A percentile compares a stretch with the other conserved stretches of the same genome.
Conservation (phyloP, 2,888 invertebrate species). For the Tuberolachnus salignus region DNA sequence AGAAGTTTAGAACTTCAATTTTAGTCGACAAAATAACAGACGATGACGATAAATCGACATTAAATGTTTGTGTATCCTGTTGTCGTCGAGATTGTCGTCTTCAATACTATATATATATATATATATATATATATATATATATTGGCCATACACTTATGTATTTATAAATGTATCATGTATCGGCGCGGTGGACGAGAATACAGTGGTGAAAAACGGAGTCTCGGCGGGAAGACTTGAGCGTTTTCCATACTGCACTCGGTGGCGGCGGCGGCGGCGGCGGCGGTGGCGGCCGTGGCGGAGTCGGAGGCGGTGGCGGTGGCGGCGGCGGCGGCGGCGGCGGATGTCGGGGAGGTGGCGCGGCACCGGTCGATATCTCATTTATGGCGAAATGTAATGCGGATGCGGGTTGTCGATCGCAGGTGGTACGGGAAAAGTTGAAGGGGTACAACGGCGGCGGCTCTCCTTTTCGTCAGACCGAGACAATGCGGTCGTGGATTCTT, state of each 20-base stretch:
- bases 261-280: not conserved
- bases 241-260: too few species aligned
- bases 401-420: conserved; percentile 54
- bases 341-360: not conserved
- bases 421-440: conserved; percentile 45
- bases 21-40: too few species aligned
- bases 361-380: conserved; percentile 62
- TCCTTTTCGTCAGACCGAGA: conserved; percentile 47
- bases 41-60: too few species aligned
- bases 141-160: too few species aligned
- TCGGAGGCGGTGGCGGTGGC: not conserved
- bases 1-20: too few species aligned
- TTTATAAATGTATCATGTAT: too few species aligned
- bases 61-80: too few species aligned
- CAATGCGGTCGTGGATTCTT: conserved; percentile 40
- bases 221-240: not conserved
- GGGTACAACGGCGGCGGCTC: conserved; percentile 17
- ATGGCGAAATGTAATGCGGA: conserved; percentile 61
- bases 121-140: too few species aligned
- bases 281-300: not conserved
- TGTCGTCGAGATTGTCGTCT: too few species aligned
- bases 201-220: too few species aligned
- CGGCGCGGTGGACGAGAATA: not conserved
- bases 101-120: too few species aligned
- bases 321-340: not conserved